Percentiles rank a stretch among this genome's conserved stretches.
Conservation (phyloP, 2,888 invertebrate genomes). For the Leptothorax acervorum region DNA sequence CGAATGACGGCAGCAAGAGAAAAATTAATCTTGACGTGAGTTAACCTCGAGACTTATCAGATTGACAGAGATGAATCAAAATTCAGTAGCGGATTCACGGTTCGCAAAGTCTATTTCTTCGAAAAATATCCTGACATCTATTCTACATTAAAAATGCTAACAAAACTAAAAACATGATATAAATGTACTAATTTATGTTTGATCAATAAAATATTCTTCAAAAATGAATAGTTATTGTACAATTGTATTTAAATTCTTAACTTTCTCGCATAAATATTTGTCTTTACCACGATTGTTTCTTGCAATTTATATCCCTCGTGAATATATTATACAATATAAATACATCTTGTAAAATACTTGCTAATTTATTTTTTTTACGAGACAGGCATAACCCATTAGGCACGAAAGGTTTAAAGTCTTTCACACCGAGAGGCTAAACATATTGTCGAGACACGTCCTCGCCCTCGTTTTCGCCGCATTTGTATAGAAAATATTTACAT, state of each 20-base stretch:
- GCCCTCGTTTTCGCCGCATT: constrained; percentile 16
- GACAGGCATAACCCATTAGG: background rate
- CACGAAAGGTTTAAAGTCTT: background rate
- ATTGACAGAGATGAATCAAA: constrained; percentile 36
- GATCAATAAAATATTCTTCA: background rate
- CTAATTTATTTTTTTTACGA: background rate
- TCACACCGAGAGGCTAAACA: background rate
- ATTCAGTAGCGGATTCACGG: constrained; percentile 17
- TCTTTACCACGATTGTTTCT: background rate
- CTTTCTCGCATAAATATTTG: background rate
- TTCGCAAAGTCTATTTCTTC: background rate
- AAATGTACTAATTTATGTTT: background rate
- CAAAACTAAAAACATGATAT: background rate
- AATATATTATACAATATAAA: background rate
- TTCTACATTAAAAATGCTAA: background rate
- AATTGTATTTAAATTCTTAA: background rate
- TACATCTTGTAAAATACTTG: background rate
- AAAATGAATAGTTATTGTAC: background rate
- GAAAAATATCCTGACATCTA: background rate
- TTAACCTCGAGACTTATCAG: constrained; percentile 29
- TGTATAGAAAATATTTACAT: constrained; percentile 21
- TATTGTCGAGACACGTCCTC: background rate
- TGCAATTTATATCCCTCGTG: background rate
- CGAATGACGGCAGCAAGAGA: constrained; percentile 15
- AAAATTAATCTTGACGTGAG: constrained; percentile 38